These are phyloP conservation scores for Mormyrus iriodes DNA, from an alignment of 2,113 vertebrate species.

Conservation along the genomic window DNA sequence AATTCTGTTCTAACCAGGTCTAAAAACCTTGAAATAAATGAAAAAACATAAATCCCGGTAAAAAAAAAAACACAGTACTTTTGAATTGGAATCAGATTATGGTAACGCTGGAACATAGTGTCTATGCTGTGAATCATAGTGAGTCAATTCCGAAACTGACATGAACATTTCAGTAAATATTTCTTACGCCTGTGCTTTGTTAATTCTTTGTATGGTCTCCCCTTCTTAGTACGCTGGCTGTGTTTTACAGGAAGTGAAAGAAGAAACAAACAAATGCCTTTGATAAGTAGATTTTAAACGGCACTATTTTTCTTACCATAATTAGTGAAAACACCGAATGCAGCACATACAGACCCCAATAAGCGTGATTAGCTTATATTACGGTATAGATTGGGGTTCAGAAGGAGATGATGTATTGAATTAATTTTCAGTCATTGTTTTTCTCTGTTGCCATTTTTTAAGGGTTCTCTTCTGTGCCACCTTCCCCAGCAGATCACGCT, in stretches of 20 bases:
- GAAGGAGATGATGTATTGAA: slow-evolving; percentile 27
- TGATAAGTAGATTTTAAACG: slow-evolving; percentile 27
- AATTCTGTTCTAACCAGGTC: not conserved
- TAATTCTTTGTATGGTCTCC: not conserved
- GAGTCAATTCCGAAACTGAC: not conserved
- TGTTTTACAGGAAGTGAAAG: slow-evolving; percentile 5
- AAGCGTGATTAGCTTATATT: not conserved
- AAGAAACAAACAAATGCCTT: not conserved
- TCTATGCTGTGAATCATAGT: not conserved
- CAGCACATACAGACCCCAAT: not conserved
- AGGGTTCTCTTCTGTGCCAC: slow-evolving; percentile 19
- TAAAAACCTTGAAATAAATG: not conserved
- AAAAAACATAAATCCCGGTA: not conserved
- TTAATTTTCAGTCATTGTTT: slow-evolving; percentile 36
- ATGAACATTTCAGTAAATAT: slow-evolving; percentile 12
- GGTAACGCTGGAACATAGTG: not conserved
- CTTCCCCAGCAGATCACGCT: slow-evolving; percentile 29
- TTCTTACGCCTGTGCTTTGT: slow-evolving; percentile 9
- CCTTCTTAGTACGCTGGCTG: not conserved
- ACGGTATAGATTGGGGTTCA: slow-evolving; percentile 19
- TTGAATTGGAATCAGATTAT: not conserved
- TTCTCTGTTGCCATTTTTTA: slow-evolving; percentile 21
- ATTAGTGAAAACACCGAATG: slow-evolving; percentile 19
- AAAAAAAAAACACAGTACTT: not conserved
- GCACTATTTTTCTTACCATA: slow-evolving; percentile 19